Base-by-base conservation (phyloP, 2,888 invertebrate species). In the Brenthis daphne region DNA sequence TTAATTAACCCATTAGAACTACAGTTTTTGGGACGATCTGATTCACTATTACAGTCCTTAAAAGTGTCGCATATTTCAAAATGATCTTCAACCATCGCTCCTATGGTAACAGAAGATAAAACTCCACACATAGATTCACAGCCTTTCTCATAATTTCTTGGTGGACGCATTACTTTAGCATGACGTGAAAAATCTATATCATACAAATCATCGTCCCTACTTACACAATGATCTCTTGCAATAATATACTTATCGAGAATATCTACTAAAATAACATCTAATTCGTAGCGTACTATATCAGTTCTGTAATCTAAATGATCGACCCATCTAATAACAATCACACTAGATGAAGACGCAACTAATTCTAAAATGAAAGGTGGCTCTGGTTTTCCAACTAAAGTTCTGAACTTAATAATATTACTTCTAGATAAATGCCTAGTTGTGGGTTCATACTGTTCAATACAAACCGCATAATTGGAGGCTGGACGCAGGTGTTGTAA, bases 101-200 rank as follows among this genome's bases (percentile, higher is more conserved):
- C 88, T 37, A 77, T 77, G 4, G 88, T 84, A 3, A 80, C 80
- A 1, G 84, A 79, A 2, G 89, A 85, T 6, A 88, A 75, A 11
- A 87, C 67, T 0, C 88, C 90, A 73, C 90, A 91, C 81, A 83
- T 86, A 8, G 87, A 85, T 76, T 89, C 87, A 75, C 92, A 92
- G 8, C 82, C 82, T 74, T 75, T 82, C 5, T 80, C 83, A 74
- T 92, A 92, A 43, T 84, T 81, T 16, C 77, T 76, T 24, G 92
- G 92, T 12, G 90, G 89, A 74, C 81, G 82, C 80, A 82, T 82
- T 1, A 90, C 85, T 20, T 88, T 78, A 1, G 86, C 86, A 75
- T 92, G 92, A 13, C 82, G 81, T 6, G 82, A 79, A 69, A 82
- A 77, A 72, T 89, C 87, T 24, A 77, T 71, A 65, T 87, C 84